Evolutionary conservation across 2,888 invertebrate species (phyloP).

Genomic region (Aproaerema taeniolella): DNA sequence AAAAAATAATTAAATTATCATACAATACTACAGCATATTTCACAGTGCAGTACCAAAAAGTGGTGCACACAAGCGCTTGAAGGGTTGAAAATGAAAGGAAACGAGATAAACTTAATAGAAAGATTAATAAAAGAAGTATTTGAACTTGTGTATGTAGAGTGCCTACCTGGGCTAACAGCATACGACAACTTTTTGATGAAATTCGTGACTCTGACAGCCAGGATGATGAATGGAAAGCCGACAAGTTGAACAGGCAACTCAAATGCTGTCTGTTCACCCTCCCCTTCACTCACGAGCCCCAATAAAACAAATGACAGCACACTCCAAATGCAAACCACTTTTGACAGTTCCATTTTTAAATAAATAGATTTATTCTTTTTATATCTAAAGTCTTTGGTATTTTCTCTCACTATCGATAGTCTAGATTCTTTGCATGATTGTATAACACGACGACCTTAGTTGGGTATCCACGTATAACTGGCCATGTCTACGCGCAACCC

Average conservation of each 20-base stretch:
- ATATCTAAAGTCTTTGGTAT: neutral
- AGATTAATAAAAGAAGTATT: too few relatives aligned
- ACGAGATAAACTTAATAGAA: too few relatives aligned
- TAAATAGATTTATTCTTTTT: neutral
- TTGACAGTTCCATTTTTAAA: constrained; percentile 47
- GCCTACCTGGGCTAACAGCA: constrained; percentile 59
- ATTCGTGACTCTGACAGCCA: constrained; percentile 87
- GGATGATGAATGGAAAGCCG: constrained; percentile 89
- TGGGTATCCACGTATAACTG: constrained; percentile 54
- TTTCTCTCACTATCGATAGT: constrained; percentile 16
- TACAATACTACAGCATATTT: too few relatives aligned
- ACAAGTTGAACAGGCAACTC: constrained; percentile 87
- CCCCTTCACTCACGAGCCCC: constrained; percentile 50
- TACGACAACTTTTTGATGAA: constrained; percentile 91
- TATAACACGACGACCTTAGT: constrained; percentile 50
- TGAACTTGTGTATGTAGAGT: too few relatives aligned
- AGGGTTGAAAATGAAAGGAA: too few relatives aligned
- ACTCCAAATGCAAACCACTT: constrained; percentile 52
- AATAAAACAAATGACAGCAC: constrained; percentile 47
- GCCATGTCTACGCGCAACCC: constrained; percentile 37
- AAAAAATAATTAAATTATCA: too few relatives aligned
- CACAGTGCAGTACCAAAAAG: too few relatives aligned
- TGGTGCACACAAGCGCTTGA: too few relatives aligned
- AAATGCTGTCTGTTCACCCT: constrained; percentile 42
- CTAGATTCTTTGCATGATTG: constrained; percentile 16